Base-by-base conservation (phyloP, 1,140 invertebrate genomes). In the Plodia interpunctella region DNA sequence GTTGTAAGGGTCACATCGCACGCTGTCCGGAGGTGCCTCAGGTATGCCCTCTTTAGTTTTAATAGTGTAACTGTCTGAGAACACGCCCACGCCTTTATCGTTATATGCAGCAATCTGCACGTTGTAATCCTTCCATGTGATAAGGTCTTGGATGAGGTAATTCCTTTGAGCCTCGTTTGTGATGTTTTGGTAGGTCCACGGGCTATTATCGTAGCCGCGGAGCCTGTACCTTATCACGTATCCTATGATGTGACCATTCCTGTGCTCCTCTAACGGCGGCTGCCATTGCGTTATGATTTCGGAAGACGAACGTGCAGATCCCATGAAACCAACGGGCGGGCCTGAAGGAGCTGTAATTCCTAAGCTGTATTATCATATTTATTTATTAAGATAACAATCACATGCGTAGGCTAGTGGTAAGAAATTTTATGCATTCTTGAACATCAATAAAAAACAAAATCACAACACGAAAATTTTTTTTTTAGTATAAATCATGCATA, bases 221-320 rank as follows among this genome's bases (percentile, higher is more conserved):
- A 99, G 90, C 52, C 96, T 93, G 81, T 99, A 99, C 60, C 97
- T 92, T 38, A 99, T 94, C 1, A 97, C 94, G 76, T 98, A 99
- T 17, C 98, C 98, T 0, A 97, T 90, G 62, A 99, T 96, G 70
- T 97, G 95, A 0, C 98, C 98, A 85, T 99, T 99, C 66, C 97
- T 93, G 71, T 97, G 94, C 79, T 98, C 96, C 70, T 98, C 96
- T 5, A 95, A 82, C 0, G 98, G 98, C 17, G 96, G 95, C 72
- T 99, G 97, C 98, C 98, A 99, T 78, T 98, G 97, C 0, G 98
- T 96, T 72, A 99, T 98, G 62, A 99, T 98, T 88, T 99, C 97
- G 0, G 96, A 97, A 10, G 96, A 95, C 0, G 97, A 98, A 64
- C 97, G 92, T 0, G 97, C 97, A 8, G 96, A 97, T 10, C 96